Evolutionary conservation across 2,797 vertebrate genomes (phyloP), one percentile per base, ranked within the genome.

Genomic region (Leptatherina wallacei): DNA sequence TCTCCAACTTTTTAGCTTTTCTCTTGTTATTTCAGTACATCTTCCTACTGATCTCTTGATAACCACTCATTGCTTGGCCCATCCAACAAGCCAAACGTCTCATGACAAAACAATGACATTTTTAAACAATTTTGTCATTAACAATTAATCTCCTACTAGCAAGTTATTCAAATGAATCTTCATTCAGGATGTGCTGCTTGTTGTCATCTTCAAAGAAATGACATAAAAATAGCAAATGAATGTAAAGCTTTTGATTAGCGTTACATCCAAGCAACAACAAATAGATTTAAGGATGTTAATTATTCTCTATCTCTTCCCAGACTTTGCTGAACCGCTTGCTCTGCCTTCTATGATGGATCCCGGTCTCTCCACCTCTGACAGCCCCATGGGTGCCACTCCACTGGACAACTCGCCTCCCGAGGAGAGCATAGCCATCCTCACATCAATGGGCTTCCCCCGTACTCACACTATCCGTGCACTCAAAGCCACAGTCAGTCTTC

Each of bases 401-500:
- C 47, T 96, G 61, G 94, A 93, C 86, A 97, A 96, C 93, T 96
- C 96, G 0, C 97, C 97, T 66, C 97, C 98, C 0, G 98, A 99
- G 91, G 98, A 99, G 88, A 97, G 96, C 75, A 85, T 99, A 40
- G 91, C 98, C 82, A 98, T 99, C 78, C 96, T 99, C 47, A 94
- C 96, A 12, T 98, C 98, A 22, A 99, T 99, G 98, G 98, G 98
- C 80, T 99, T 99, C 93, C 96, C 97, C 58, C 95, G 98, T 78
- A 90, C 89, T 83, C 93, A 98, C 82, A 96, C 95, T 33, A 91
- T 99, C 81, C 95, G 93, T 51, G 96, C 98, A 0, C 93, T 99
- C 22, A 96, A 95, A 88, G 95, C 96, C 79, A 96, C 95, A 51
- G 98, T 99, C 88, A 95, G 97, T 93, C 44, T n/a, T 0, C 71